A percentile compares a stretch with the other conserved stretches of the same genome.
phyloP scores from a whole-genome alignment of 2,113 vertebrate species.

The Mixornis gularis region DNA sequence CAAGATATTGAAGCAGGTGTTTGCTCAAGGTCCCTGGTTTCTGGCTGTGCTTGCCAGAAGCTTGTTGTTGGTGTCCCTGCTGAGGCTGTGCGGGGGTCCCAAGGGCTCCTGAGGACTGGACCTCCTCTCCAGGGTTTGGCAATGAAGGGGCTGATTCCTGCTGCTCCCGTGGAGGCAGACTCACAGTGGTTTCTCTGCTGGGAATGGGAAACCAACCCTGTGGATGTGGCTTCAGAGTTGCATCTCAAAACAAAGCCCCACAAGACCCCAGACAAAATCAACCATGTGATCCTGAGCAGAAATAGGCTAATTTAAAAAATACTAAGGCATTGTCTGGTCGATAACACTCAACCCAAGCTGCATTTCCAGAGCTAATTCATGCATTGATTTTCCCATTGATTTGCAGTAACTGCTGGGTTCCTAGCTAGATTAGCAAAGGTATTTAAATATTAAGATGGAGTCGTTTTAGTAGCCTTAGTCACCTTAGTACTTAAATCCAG shows the following conservation, averaged over 20 bases:
- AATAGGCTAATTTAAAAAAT: background rate
- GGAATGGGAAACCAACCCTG: background rate
- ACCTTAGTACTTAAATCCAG: background rate
- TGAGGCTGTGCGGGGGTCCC: background rate
- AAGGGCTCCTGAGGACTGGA: background rate
- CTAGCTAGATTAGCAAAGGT: constrained; percentile 24
- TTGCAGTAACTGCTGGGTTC: constrained; percentile 1
- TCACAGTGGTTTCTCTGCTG: background rate
- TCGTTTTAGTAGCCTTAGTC: background rate
- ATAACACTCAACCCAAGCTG: background rate
- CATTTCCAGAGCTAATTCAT: constrained; percentile 19
- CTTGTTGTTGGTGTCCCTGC: background rate
- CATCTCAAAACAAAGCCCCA: background rate
- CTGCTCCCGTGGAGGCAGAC: background rate
- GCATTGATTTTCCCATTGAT: constrained; percentile 45
- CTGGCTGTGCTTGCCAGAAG: background rate
- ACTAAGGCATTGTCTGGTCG: background rate
- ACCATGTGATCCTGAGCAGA: background rate
- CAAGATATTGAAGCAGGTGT: background rate
- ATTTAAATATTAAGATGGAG: constrained; percentile 34
- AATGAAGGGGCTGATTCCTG: background rate
- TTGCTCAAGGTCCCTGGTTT: background rate
- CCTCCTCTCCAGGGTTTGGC: background rate
- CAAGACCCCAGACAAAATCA: background rate
- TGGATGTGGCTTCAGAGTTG: background rate